A percentile compares a stretch with the other conserved stretches of the same genome.
phyloP scores from a whole-genome alignment of 2,113 vertebrate species.

The Rhabdornis inornatus region DNA sequence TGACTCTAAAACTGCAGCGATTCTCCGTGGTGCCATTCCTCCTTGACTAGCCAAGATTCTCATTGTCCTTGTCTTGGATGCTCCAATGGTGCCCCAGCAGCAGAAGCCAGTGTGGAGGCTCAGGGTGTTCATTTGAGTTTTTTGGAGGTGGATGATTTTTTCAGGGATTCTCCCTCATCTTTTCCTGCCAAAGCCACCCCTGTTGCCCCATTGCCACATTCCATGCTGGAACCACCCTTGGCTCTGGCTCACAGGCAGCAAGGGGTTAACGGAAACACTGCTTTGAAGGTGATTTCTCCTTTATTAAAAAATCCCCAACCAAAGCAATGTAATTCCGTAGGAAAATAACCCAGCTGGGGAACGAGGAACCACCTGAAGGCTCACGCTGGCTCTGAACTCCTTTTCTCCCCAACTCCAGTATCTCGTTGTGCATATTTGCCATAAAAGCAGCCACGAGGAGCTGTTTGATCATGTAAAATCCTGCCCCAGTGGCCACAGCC shows the following conservation, averaged over 20 bases:
- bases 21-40: not conserved
- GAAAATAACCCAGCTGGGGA: not conserved
- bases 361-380: not conserved
- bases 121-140: not conserved
- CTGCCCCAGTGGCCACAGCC: not conserved
- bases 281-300: constrained; percentile 18
- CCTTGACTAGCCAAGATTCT: too few relatives aligned
- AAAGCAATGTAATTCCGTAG: not conserved
- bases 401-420: not conserved
- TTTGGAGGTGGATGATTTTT: fast-evolving
- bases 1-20: not conserved
- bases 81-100: fast-evolving
- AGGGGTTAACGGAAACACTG: not conserved
- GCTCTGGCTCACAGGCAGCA: fast-evolving
- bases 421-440: not conserved
- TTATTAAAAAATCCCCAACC: not conserved
- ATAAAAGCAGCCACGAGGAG: not conserved
- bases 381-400: not conserved
- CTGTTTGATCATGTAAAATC: constrained; percentile 15
- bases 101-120: not conserved
- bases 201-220: not conserved
- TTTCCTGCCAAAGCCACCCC: not conserved
- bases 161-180: not conserved
- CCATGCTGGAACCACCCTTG: not conserved
- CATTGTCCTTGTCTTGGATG: fast-evolving